Base-by-base conservation (phyloP, 2,888 invertebrate genomes). In the Orthonevra nobilis region DNA sequence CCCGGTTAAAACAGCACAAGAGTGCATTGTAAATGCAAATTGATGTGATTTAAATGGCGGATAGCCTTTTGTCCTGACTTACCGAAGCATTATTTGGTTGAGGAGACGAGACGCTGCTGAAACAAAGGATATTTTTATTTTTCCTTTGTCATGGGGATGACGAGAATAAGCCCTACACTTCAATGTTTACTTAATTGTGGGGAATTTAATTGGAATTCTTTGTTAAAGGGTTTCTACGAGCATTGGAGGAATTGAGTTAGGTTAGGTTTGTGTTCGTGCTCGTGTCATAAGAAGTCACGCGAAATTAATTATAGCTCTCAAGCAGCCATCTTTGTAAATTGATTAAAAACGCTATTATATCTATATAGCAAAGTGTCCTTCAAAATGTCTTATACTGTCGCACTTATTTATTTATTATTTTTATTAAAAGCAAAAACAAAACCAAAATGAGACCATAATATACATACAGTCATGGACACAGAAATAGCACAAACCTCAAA, bases 21-120 rank as follows among this genome's bases (percentile, higher is more conserved):
- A 20, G 17, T 52, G 44, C 52, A 70, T 61, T 70, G 34, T 52
- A 52, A 61, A 70, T 70, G 60, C 30, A 70, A 61, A 70, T 61
- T 70, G 52, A 70, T 70, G 61, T 52, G 61, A 61, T 60, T 52
- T 42, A 52, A 52, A 61, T 52, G 42, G 42, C 20, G 44, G 50
- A 44, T 28, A 17, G 7, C 12, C n/a, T 48, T 14, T 44, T 60
- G 52, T 70, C 36, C 54, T 5, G 32, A 23, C 46, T 54, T 20
- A 61, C 20, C 10, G 70, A 54, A 61, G 46, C 23, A 54, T 26
- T 54, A 34, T 38, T 32, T 26, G 9, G 15, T 30, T 17, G 20
- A 7, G 7, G 20, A 46, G 20, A 9, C 9, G 20, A 46, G 20
- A 9, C 9, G 46, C 50, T 12, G 15, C 23, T 38, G n/a, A n/a